Evolutionary conservation across 2,888 invertebrate genomes (phyloP), one percentile per base, ranked within the genome.

Genomic region (Phalera bucephala): DNA sequence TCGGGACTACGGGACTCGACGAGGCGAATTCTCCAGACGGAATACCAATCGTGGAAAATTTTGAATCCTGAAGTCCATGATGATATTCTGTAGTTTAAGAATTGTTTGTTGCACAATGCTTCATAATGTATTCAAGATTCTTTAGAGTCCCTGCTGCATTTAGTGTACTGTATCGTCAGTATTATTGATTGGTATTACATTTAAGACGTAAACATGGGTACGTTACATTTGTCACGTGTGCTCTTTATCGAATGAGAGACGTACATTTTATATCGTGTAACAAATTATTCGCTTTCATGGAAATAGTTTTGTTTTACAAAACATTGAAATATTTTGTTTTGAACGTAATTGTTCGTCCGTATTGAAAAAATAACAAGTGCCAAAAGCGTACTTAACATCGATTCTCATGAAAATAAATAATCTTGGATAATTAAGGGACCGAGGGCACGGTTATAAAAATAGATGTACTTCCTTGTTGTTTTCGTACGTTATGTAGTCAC

Each of bases 41-140:
- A 84, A 88, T 88, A 87, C 76, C 76, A 82, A 87, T 82, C 59
- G 80, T 81, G 83, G 84, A 86, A 85, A 84, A 80, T 83, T 83
- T 82, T 76, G 72, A 79, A 76, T 72, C 64, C 62, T 71, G 56
- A 66, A 65, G 63, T 73, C 73, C 71, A 70, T 71, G 66, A 76
- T 73, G 63, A 71, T 70, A 72, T 68, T 68, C 58, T 19, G 49
- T 55, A 61, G 64, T 64, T 63, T 64, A 64, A 55, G 58, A 53
- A 56, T 49, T 49, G 54, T 55, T 51, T 52, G 36, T 46, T 49
- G 31, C 21, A 33, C 42, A 40, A 42, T 44, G 25, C n/a, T 12
- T 37, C 27, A 31, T 31, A 17, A 27, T 14, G 27, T 27, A 14
- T 14, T 29, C 29, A 5, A 7, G 11, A 17, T 17, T 28, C 17